These are phyloP conservation scores for Varanus komodoensis DNA, from an alignment of 2,113 vertebrate genomes.

Conservation along the genomic window DNA sequence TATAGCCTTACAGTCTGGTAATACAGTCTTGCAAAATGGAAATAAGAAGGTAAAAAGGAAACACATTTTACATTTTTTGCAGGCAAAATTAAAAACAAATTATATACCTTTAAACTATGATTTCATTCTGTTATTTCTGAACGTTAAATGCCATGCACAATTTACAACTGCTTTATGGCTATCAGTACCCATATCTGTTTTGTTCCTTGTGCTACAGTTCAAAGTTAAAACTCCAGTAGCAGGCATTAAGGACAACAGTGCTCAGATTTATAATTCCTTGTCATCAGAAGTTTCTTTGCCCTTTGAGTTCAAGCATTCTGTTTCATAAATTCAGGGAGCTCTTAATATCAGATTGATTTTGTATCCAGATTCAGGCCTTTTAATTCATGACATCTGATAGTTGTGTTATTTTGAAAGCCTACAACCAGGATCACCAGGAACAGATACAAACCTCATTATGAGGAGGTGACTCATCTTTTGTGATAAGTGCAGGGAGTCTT, in stretches of 20 bases:
- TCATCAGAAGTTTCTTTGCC: neutral
- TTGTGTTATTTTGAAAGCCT: neutral
- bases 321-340: neutral
- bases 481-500: neutral
- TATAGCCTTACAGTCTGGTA: neutral
- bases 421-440: neutral
- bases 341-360: slow-evolving; percentile 4
- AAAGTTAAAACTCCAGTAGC: neutral
- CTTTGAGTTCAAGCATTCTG: neutral
- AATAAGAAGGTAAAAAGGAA: neutral
- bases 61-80: neutral
- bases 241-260: no score
- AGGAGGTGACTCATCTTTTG: slow-evolving; percentile 7
- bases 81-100: neutral
- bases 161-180: neutral
- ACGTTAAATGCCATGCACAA: neutral
- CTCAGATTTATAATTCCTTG: neutral
- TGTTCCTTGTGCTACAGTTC: neutral
- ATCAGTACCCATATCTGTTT: neutral
- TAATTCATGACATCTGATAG: neutral
- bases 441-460: neutral
- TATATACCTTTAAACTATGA: neutral
- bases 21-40: neutral
- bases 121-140: neutral
- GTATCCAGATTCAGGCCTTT: neutral